A percentile compares a stretch with the other conserved stretches of the same genome.
These are phyloP conservation scores for Abrostola triplasia DNA, from an alignment of 2,888 invertebrate species.

Conservation along the genomic window DNA sequence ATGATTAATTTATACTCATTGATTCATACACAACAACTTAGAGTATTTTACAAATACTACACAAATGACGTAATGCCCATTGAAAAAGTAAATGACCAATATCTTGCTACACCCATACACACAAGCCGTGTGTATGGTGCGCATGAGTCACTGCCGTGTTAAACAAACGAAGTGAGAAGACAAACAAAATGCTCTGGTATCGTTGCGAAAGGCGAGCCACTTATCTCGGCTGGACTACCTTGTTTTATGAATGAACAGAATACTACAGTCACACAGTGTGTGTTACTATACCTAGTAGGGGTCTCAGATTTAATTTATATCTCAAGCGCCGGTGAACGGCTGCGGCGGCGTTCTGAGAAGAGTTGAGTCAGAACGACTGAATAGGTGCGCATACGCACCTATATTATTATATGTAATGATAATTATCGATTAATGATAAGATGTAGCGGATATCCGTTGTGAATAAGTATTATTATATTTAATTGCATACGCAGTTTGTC, in stretches of 20 bases:
- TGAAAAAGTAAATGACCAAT: constrained; percentile 74
- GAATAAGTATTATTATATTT: constrained; percentile 32
- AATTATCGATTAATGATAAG: constrained; percentile 54
- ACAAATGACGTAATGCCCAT: constrained; percentile 73
- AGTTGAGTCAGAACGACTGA: constrained; percentile 64
- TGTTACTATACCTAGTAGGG: constrained; percentile 59
- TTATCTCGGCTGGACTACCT: constrained; percentile 71
- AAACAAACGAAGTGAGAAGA: constrained; percentile 70
- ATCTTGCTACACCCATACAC: constrained; percentile 58
- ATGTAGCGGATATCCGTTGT: constrained; percentile 42
- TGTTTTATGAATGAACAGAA: constrained; percentile 79
- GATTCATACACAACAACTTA: constrained; percentile 64
- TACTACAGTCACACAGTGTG: constrained; percentile 63
- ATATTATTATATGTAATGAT: constrained; percentile 68
- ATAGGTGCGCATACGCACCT: constrained; percentile 48
- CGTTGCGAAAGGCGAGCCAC: constrained; percentile 60
- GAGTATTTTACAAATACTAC: constrained; percentile 68
- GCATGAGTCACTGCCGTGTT: constrained; percentile 68
- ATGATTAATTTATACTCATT: constrained; percentile 48
- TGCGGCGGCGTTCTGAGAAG: constrained; percentile 59
- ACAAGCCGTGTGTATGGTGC: constrained; percentile 55
- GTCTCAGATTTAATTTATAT: constrained; percentile 60
- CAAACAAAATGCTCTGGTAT: constrained; percentile 60
- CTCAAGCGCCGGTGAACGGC: constrained; percentile 62
- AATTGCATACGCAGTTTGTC: constrained; percentile 11